Base-by-base conservation (phyloP, 2,888 invertebrate genomes). In the Lamellibrachia columna region DNA sequence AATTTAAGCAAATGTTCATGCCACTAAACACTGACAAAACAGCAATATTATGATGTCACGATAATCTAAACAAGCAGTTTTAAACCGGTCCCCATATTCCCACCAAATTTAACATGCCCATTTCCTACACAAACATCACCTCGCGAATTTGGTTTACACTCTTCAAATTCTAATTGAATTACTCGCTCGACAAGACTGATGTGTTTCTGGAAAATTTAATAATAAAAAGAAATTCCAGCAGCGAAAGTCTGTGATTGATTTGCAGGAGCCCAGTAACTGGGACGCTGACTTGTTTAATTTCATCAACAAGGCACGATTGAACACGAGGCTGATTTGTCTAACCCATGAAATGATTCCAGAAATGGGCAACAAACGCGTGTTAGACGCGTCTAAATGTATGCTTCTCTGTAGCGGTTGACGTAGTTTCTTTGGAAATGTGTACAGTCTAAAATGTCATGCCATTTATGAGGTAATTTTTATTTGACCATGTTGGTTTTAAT, bases 301-400 rank as follows among this genome's bases (percentile, higher is more conserved):
- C 75, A 75, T 75, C 75, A 75, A n/a, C 22, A 75, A 75, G 75
- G n/a, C 75, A 75, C 75, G 22, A 75, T 75, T 75, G 75, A 75
- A 75, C 75, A 75, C 4, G 75, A 75, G 75, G n/a, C 75, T 75
- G 75, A 22, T 75, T 75, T 75, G 75, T 75, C 22, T 75, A 75
- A 75, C 75, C 75, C 75, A 22, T 75, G 75, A 75, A 75, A 15
- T 75, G 6, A 75, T 75, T 22, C 15, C 75, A 0, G 22, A 22
- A 75, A 75, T 75, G 75, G 3, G 22, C 75, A 75, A 15, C 75
- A 75, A 75, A n/a, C 75, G 15, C 22, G 2, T 22, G 75, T 75
- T 75, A 22, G 75, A 22, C 22, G 4, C 3, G 75, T 75, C 75
- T 75, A 2, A 75, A 75, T 75, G 22, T 75, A 75, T 75, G 4